These are phyloP conservation scores for Sebastolobus altivelis DNA, from an alignment of 2,797 vertebrate species.

Conservation along the genomic window DNA sequence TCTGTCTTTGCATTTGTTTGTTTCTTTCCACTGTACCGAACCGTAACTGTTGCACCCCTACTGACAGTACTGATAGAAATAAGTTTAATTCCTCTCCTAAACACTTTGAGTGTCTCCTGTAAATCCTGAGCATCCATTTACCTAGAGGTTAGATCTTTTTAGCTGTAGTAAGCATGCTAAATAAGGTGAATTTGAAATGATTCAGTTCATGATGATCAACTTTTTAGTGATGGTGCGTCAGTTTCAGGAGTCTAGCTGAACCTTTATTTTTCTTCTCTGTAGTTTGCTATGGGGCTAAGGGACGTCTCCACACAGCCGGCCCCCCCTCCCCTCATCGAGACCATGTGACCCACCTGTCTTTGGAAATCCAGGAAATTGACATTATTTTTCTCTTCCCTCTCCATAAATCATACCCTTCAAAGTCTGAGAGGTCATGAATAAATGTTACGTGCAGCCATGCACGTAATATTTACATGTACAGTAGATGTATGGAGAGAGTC, in stretches of 20 bases:
- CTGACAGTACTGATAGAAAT: background rate
- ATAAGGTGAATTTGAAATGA: background rate
- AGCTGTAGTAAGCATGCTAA: background rate
- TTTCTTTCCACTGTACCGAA: background rate
- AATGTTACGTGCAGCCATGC: background rate
- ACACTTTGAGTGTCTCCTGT: background rate
- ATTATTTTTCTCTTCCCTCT: constrained; percentile 33
- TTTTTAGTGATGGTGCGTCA: background rate
- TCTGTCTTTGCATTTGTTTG: too few relatives aligned
- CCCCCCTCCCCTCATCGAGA: constrained; percentile 1
- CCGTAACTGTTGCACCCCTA: background rate
- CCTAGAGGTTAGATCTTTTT: background rate
- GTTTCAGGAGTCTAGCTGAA: background rate
- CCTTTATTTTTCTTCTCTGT: constrained; percentile 18
- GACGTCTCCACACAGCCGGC: constrained; percentile 17
- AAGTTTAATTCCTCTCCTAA: background rate
- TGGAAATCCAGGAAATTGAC: constrained; percentile 57
- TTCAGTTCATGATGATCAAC: background rate
- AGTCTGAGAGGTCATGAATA: background rate
- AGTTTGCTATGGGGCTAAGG: constrained; percentile 88
- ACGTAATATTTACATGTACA: background rate
- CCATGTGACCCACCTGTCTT: constrained; percentile 32
- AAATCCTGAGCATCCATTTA: background rate
- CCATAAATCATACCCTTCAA: background rate
- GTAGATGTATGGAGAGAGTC: background rate